Evolutionary conservation across 2,797 vertebrate genomes (phyloP), one percentile per base, ranked within the genome.

Genomic region (Chrosomus eos): DNA sequence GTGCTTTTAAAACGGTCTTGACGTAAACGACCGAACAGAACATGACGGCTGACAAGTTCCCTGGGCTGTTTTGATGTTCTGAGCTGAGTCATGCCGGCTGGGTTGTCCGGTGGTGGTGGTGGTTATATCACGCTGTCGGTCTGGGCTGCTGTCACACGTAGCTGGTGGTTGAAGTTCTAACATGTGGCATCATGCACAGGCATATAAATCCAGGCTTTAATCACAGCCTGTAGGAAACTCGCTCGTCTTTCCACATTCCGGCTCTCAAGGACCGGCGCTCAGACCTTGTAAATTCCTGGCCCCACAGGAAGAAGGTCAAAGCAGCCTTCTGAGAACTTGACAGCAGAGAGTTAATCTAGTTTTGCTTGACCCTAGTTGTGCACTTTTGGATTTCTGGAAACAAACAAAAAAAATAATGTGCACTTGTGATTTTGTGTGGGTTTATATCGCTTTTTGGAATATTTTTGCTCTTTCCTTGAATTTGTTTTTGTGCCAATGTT

Each of bases 291-390:
- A 92, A 94, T 89, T 91, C 83, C 89, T 88, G 90, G 87, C 91
- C 89, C 88, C 91, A 89, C 91, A 91, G 89, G 91, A 93, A 92
- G 90, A 92, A 89, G 91, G 89, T 91, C 91, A 86, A 84, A 87
- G 83, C 86, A 88, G 88, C 83, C 87, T 85, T 86, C 71, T 70
- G 66, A 89, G 85, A 90, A 84, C 85, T 84, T 87, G 90, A 81
- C 88, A 87, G 70, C 21, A 66, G 75, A 67, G 66, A 83, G 83
- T 53, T 74, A 72, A 83, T 85, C 43, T 33, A 53, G 68, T 70
- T 28, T 45, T 18, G 48, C 82, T 55, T 58, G 48, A 67, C 73
- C 51, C 36, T 43, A 53, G 60, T 53, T 28, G 5, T 38, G 36
- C 36, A 45, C 82, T 77, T 70, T 84, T 5, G 23, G 73, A 26